Conservation (phyloP, 1,140 invertebrate species). For the Drosophila lini region DNA sequence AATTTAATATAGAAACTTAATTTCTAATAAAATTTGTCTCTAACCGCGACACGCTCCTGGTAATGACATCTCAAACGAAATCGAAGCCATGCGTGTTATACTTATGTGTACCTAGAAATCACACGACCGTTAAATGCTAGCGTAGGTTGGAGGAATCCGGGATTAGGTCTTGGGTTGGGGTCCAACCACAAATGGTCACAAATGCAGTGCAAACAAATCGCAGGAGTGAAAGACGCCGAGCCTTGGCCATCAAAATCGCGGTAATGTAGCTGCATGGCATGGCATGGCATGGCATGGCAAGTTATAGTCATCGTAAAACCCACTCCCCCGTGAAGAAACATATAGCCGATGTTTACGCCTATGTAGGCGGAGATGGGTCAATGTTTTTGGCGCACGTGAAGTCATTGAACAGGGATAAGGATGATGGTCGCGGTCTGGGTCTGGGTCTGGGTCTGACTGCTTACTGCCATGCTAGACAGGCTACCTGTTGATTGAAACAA, state of each 20-base stretch:
- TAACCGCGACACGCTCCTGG: conserved; percentile 42
- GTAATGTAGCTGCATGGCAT: conserved; percentile 44
- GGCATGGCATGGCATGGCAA: conserved; percentile 30
- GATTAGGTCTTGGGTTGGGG: conserved; percentile 11
- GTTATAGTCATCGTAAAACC: conserved; percentile 66
- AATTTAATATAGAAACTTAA: not conserved
- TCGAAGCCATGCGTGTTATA: conserved; percentile 52
- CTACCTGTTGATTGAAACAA: conserved; percentile 33
- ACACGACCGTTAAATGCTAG: conserved; percentile 64
- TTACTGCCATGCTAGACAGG: conserved; percentile 3
- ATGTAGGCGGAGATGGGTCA: conserved; percentile 52
- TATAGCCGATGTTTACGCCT: conserved; percentile 36
- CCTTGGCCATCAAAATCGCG: conserved; percentile 63
- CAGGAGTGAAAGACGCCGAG: conserved; percentile 35
- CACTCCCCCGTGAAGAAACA: conserved; percentile 14
- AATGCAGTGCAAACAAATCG: conserved; percentile 75
- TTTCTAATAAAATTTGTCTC: not conserved
- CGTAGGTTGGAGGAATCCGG: conserved; percentile 7
- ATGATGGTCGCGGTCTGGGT: conserved; percentile 3
- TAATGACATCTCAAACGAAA: conserved; percentile 52
- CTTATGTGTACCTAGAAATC: conserved; percentile 42
- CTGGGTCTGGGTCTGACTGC: not conserved
- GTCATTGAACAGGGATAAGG: conserved; percentile 37
- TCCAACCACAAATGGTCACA: conserved; percentile 50
- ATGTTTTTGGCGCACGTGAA: conserved; percentile 61